Evolutionary conservation across 2,113 vertebrate species (phyloP), one percentile per base, ranked within the genome.

Genomic region (Oryzias curvinotus): DNA sequence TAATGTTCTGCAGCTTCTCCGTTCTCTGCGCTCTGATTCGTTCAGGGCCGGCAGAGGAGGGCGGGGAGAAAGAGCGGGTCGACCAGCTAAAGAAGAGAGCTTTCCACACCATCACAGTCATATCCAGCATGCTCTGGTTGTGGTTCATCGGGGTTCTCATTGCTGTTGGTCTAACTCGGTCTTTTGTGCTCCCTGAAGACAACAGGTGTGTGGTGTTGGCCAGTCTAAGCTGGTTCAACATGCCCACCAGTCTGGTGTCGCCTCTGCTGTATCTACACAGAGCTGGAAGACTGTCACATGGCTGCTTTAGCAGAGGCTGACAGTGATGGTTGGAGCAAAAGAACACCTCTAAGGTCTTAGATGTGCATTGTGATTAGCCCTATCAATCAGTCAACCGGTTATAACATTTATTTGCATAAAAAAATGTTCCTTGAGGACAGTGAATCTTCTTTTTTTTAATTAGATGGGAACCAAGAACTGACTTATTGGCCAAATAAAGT

Each of bases 11-110:
- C 49, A 59, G 48, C 4, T 7, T 57, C 0, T 52, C 36, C 14
- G 65, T 52, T n/a, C 41, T 68, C 0, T 21, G 1, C 14, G 48
- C 10, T 59, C 23, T 68, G 56, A 23, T 47, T 46, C 1, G 1
- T 1, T 28, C 43, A 5, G 18, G 41, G 6, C 48, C 56, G 1
- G 18, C 25, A 51, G 19, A 13, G 7, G 21, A 6, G 0, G 42
- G 23, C 1, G 16, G 14, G 7, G 14, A 41, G 14, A 50, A 7
- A 18, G 36, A 36, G 10, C 36, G 36, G 36, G 36, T 36, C 1
- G 57, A 50, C 46, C 48, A 55, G 46, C 21, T 44, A 18, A 78
- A 78, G 52, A 21, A 16, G 14, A 71, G 25, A 3, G 83, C 71
- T 30, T 77, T 72, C 18, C 6, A 65, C 42, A 62, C 52, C 8